Conservation (phyloP, 2,113 vertebrate genomes). For the Corydoras maculifer region DNA sequence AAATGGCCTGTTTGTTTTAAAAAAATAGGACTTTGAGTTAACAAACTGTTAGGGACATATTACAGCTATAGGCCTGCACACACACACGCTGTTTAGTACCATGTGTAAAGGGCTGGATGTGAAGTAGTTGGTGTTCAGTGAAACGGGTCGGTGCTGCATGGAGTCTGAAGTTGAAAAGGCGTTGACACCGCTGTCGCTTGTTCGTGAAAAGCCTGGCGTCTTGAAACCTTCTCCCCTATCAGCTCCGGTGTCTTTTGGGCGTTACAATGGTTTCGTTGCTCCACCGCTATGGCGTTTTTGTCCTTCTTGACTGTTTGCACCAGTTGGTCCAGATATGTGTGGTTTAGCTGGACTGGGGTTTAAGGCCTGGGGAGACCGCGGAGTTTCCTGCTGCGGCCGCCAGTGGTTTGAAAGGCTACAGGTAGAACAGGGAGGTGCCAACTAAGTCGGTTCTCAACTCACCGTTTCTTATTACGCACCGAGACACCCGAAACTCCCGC, state of each 20-base stretch:
- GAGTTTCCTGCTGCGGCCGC: constrained; percentile 34
- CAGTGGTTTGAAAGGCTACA: constrained; percentile 28
- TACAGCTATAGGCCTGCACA: not conserved
- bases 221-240: not conserved
- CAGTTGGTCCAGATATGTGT: constrained; percentile 11
- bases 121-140: not conserved
- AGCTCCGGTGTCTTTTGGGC: not conserved
- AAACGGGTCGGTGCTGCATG: not conserved
- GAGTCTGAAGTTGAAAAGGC: not conserved
- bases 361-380: constrained; percentile 35
- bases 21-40: constrained; percentile 7
- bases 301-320: not conserved
- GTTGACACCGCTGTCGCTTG: constrained; percentile 7
- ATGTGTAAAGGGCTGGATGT: not conserved
- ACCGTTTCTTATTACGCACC: too few relatives aligned
- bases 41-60: not conserved
- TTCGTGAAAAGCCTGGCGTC: not conserved
- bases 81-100: too few relatives aligned
- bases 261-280: not conserved
- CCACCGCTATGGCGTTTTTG: not conserved
- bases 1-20: not conserved
- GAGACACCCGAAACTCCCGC: too few relatives aligned
- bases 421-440: constrained; percentile 23
- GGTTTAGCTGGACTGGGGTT: not conserved
- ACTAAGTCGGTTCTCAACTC: too few relatives aligned